Percentiles rank a stretch among this genome's conserved stretches.
Evolutionary conservation across 2,888 invertebrate species (phyloP).

Genomic region (Nephrotoma guestfalica): DNA sequence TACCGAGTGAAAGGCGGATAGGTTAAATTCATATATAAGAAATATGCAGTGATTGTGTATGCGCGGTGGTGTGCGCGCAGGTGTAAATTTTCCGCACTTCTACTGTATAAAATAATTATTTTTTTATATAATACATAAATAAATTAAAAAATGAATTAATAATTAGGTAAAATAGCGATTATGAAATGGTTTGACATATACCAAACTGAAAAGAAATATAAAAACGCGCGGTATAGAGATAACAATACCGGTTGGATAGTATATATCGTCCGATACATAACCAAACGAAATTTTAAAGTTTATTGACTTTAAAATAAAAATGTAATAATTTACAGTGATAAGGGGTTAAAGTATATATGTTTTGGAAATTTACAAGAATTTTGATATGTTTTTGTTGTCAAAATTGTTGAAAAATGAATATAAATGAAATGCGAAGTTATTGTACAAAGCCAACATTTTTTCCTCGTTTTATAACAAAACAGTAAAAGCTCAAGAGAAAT

Average conservation of each 20-base stretch:
- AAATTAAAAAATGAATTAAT: not conserved
- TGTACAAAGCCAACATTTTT: not conserved
- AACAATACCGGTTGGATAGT: not conserved
- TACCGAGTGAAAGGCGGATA: not conserved
- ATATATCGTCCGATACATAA: not conserved
- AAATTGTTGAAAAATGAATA: not conserved
- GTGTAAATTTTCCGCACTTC: not conserved
- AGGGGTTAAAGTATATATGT: not conserved
- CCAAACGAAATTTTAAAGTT: not conserved
- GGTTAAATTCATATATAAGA: not conserved
- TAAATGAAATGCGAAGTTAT: not conserved
- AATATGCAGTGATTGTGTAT: not conserved
- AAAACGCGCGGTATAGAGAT: not conserved
- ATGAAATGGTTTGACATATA: not conserved
- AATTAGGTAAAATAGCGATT: not conserved
- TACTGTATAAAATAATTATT: not conserved
- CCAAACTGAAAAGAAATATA: not conserved
- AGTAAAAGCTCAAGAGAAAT: not conserved
- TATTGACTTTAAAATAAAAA: not conserved
- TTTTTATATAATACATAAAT: not conserved
- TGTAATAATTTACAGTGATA: not conserved
- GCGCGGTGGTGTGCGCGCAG: not conserved
- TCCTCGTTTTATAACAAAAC: not conserved
- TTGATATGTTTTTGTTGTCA: not conserved
- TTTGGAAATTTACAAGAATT: not conserved